Conservation (phyloP, 1,140 invertebrate species). For the Papilio dardanus region DNA sequence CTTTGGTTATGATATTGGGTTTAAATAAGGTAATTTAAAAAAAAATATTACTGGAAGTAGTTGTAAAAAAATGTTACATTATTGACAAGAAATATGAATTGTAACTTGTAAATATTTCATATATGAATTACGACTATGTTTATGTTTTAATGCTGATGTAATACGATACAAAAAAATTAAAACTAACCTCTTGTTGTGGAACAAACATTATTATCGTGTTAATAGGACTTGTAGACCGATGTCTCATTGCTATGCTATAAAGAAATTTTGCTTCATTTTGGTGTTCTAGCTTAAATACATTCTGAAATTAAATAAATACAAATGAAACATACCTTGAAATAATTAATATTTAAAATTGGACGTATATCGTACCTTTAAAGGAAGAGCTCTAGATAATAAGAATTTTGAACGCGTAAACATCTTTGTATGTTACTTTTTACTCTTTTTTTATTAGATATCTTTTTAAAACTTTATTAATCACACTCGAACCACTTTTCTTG, state of each 20-base stretch:
- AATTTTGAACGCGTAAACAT: conserved; percentile 74
- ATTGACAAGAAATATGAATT: background rate
- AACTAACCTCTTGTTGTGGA: conserved; percentile 96
- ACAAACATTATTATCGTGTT: conserved; percentile 99
- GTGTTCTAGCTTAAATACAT: conserved; percentile 65
- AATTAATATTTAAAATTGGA: background rate
- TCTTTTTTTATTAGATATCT: background rate
- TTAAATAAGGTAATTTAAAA: too few relatives aligned
- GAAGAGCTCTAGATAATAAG: conserved; percentile 62
- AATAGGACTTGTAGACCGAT: conserved; percentile 88
- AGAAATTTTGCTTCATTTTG: conserved; percentile 70
- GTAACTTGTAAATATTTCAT: background rate
- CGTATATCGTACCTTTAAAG: conserved; percentile 60
- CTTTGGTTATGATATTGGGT: too few relatives aligned
- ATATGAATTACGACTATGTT: background rate
- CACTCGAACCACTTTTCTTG: background rate
- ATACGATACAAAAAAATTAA: conserved; percentile 13
- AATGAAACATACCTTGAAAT: conserved; percentile 7
- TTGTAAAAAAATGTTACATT: background rate
- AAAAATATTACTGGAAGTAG: too few relatives aligned
- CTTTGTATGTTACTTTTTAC: conserved; percentile 34
- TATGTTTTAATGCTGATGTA: background rate
- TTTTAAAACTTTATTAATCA: background rate
- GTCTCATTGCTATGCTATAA: conserved; percentile 78
- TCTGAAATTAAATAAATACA: conserved; percentile 54